These are phyloP conservation scores for Phataginus tricuspis DNA, from an alignment of 2,797 vertebrate species.

Conservation along the genomic window DNA sequence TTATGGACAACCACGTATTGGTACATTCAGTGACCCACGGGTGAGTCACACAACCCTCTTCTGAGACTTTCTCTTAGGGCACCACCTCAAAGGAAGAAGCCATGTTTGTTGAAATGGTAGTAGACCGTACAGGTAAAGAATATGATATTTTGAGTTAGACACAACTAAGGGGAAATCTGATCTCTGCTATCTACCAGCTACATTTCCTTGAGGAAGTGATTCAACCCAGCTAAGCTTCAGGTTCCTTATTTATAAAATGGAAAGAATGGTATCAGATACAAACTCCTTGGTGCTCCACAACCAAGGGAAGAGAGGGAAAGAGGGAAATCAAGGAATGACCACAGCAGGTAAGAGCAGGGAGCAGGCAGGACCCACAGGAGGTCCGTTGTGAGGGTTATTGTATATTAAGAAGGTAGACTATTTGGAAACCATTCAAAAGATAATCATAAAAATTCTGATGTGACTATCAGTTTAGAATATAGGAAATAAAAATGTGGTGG, in stretches of 20 bases:
- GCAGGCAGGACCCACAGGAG: fast-evolving
- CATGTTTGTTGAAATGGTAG: neutral
- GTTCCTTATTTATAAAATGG: neutral
- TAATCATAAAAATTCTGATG: neutral
- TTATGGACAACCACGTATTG: fast-evolving
- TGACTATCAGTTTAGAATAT: neutral
- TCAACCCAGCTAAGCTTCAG: neutral
- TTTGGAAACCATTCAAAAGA: neutral
- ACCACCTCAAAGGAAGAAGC: no score
- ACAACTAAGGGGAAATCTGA: no score
- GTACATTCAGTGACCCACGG: no score
- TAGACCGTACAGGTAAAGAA: neutral
- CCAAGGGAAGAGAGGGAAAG: neutral
- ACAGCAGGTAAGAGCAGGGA: neutral
- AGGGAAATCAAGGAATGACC: neutral
- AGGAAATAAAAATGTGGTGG: neutral
- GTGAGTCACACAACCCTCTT: no score
- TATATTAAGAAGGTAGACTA: neutral
- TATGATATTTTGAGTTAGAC: no score
- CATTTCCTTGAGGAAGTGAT: neutral
- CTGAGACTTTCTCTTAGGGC: neutral
- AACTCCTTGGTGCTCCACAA: neutral
- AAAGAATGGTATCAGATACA: no score
- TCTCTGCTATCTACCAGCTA: neutral
- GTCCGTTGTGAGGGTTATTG: no score